These are phyloP conservation scores for Drosophila paulistorum DNA, from an alignment of 1,140 invertebrate species.

Conservation along the genomic window DNA sequence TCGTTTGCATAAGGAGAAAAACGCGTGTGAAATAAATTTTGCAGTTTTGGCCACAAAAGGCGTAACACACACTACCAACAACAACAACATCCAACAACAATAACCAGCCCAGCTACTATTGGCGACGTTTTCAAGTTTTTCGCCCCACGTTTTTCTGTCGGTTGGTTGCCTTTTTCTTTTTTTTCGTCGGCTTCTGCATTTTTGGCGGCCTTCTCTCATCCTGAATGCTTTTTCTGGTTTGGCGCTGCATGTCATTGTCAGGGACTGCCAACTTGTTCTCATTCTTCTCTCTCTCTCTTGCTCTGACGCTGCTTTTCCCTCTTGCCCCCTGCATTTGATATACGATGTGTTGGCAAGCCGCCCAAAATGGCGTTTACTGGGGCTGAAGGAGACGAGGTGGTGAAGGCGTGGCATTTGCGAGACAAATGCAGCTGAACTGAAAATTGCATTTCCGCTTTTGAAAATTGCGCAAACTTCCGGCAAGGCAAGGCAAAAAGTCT, in stretches of 20 bases:
- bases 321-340: constrained; percentile 67
- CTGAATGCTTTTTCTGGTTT: constrained; percentile 52
- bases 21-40: constrained; percentile 70
- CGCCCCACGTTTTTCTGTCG: constrained; percentile 4
- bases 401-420: constrained; percentile 45
- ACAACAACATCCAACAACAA: constrained; percentile 23
- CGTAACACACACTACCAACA: constrained; percentile 55
- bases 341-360: constrained; percentile 77
- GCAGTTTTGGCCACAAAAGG: constrained; percentile 68
- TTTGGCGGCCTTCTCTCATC: constrained; percentile 16
- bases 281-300: not conserved
- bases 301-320: not conserved
- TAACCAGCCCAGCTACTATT: constrained; percentile 28
- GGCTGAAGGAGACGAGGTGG: not conserved
- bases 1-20: constrained; percentile 32
- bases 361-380: constrained; percentile 49
- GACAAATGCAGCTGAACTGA: constrained; percentile 77
- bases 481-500: not conserved
- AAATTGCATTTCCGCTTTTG: constrained; percentile 78
- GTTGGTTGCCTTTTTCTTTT: not conserved
- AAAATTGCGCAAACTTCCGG: constrained; percentile 76
- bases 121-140: constrained; percentile 45
- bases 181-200: constrained; percentile 21
- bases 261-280: constrained; percentile 57
- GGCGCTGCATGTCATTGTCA: constrained; percentile 77